Evolutionary conservation across 2,888 invertebrate species (phyloP).

Genomic region (Cistogaster globosa): DNA sequence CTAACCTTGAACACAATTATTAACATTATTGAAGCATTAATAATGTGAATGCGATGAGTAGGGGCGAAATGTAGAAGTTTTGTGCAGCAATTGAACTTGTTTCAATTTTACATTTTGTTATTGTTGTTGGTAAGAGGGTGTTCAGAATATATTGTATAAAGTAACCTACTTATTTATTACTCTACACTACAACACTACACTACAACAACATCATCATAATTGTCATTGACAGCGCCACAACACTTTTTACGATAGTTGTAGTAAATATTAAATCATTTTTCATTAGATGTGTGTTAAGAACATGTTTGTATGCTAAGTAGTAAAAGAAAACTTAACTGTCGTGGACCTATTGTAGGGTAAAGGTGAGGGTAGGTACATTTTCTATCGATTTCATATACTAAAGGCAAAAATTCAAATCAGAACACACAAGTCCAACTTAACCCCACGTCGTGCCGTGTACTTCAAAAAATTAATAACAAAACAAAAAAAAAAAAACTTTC

Average conservation of each 20-base stretch:
- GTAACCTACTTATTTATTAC: constrained; percentile 32
- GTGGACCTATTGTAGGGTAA: constrained; percentile 20
- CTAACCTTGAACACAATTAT: constrained; percentile 65
- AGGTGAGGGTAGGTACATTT: constrained; percentile 27
- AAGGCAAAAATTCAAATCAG: constrained; percentile 32
- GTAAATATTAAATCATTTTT: constrained; percentile 31
- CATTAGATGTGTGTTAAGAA: background rate
- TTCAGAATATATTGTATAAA: constrained; percentile 8
- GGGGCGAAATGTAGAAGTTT: constrained; percentile 15
- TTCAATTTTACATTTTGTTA: constrained; percentile 20
- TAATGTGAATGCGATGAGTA: constrained; percentile 40
- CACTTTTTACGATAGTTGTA: constrained; percentile 27
- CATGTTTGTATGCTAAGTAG: constrained; percentile 34
- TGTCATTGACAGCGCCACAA: constrained; percentile 29
- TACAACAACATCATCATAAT: constrained; percentile 48
- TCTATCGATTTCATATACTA: constrained; percentile 69
- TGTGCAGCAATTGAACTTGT: constrained; percentile 42
- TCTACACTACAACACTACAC: constrained; percentile 1
- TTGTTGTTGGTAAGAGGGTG: constrained; percentile 33
- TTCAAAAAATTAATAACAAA: constrained; percentile 5
- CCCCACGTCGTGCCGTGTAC: background rate
- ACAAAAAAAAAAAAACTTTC: background rate
- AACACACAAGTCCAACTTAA: constrained; percentile 53
- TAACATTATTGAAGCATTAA: constrained; percentile 60
- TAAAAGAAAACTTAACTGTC: constrained; percentile 48